Evolutionary conservation across 1,140 invertebrate species (phyloP).

Genomic region (Tetramorium alpestre): DNA sequence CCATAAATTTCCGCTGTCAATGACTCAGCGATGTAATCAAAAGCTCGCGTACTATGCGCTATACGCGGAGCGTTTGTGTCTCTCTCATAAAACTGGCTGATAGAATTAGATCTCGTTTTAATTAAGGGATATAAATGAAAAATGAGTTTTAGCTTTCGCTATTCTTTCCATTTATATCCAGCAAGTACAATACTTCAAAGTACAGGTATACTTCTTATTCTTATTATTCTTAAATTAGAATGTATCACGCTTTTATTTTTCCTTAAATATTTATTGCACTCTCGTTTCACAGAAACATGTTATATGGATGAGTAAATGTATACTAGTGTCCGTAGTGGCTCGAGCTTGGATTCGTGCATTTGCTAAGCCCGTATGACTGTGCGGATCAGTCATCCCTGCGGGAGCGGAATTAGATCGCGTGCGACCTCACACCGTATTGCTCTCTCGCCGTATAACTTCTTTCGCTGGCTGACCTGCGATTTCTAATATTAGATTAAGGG

Average conservation of each 20-base stretch:
- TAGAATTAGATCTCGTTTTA: constrained; percentile 50
- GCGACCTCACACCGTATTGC: constrained; percentile 13
- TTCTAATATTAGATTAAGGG: constrained; percentile 46
- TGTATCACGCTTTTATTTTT: background rate
- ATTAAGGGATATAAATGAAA: background rate
- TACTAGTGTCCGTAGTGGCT: background rate
- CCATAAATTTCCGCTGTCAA: constrained; percentile 74
- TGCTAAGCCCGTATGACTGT: background rate
- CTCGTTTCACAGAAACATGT: background rate
- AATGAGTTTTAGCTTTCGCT: background rate
- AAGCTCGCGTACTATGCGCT: constrained; percentile 32
- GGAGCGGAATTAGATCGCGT: constrained; percentile 64
- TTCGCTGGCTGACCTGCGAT: background rate
- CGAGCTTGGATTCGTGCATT: background rate
- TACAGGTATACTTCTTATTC: background rate
- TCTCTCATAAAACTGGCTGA: constrained; percentile 53
- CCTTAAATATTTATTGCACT: background rate
- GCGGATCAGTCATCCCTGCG: background rate
- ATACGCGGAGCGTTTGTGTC: background rate
- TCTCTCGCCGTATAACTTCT: constrained; percentile 13
- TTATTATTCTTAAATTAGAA: background rate
- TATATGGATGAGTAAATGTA: background rate
- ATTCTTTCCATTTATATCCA: background rate
- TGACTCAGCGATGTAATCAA: constrained; percentile 72
- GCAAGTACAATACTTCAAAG: background rate